These are phyloP conservation scores for Cavia porcellus DNA, from an alignment of 2,113 vertebrate genomes.

Conservation along the genomic window DNA sequence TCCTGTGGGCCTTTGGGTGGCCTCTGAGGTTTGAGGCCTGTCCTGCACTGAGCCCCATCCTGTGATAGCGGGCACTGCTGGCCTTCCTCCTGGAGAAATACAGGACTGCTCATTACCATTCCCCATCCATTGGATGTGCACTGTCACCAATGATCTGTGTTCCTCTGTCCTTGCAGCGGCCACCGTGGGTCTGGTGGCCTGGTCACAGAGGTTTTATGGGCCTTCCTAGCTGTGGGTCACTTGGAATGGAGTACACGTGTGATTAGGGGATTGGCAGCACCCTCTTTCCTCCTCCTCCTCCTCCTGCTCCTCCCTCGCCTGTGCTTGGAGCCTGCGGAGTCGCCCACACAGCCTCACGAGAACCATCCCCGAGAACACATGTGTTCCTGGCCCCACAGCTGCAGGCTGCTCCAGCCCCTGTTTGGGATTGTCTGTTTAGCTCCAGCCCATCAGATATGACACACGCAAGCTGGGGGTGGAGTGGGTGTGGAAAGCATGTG, in stretches of 20 bases:
- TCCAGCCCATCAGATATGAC: conserved; percentile 76
- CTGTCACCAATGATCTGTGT: background rate
- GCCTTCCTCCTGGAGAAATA: background rate
- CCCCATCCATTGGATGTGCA: background rate
- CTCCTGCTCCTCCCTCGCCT: conserved; percentile 3
- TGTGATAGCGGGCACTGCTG: background rate
- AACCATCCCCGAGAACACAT: conserved; percentile 48
- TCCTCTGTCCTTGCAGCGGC: background rate
- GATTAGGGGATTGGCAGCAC: background rate
- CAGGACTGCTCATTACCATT: background rate
- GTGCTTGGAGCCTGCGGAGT: conserved; percentile 29
- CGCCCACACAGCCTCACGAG: conserved; percentile 38
- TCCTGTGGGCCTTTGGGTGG: background rate
- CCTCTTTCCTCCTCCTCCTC: background rate
- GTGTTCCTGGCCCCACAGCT: conserved; percentile 68
- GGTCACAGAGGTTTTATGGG: conserved; percentile 50
- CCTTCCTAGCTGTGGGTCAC: background rate
- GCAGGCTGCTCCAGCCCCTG: conserved; percentile 33
- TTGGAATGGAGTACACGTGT: conserved; percentile 48
- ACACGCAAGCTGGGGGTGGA: background rate
- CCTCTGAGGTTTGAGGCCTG: background rate
- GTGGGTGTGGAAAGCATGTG: conserved; percentile 4
- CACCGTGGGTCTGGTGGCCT: background rate
- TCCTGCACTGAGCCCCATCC: background rate
- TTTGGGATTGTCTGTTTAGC: conserved; percentile 58